Evolutionary conservation across 2,797 vertebrate genomes (phyloP).

Genomic region (Myotis planiceps): DNA sequence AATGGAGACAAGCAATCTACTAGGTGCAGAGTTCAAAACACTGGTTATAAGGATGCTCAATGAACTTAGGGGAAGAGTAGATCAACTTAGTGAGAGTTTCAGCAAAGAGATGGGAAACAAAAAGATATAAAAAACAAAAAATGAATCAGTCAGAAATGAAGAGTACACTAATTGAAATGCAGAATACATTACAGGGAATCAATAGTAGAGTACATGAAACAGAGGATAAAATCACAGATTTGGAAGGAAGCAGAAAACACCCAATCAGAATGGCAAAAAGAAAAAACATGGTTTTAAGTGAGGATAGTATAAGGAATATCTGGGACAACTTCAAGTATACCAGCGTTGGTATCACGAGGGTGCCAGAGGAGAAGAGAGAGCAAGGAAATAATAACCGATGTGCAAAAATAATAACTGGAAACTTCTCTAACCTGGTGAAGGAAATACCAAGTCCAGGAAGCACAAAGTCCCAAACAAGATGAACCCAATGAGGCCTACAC

Average conservation of each 20-base stretch:
- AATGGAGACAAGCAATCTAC: background rate
- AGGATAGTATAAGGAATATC: background rate
- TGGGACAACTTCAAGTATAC: background rate
- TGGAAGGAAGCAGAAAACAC: background rate
- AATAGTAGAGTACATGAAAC: background rate
- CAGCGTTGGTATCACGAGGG: background rate
- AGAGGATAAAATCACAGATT: background rate
- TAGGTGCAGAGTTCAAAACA: background rate
- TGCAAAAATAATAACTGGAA: background rate
- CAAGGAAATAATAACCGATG: background rate
- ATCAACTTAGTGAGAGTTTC: background rate
- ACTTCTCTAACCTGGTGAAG: background rate
- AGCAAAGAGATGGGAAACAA: background rate
- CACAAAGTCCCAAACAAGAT: background rate
- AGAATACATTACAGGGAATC: background rate
- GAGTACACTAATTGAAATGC: background rate
- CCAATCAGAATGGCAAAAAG: background rate
- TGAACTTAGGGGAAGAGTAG: background rate
- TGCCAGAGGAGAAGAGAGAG: background rate
- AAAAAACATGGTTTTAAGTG: background rate
- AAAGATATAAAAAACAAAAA: background rate
- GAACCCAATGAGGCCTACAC: background rate
- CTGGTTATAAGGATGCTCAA: background rate
- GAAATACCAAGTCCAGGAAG: background rate
- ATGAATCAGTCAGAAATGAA: background rate